phyloP scores from a whole-genome alignment of 2,797 vertebrate species.

The Coracias cyanogaster region DNA sequence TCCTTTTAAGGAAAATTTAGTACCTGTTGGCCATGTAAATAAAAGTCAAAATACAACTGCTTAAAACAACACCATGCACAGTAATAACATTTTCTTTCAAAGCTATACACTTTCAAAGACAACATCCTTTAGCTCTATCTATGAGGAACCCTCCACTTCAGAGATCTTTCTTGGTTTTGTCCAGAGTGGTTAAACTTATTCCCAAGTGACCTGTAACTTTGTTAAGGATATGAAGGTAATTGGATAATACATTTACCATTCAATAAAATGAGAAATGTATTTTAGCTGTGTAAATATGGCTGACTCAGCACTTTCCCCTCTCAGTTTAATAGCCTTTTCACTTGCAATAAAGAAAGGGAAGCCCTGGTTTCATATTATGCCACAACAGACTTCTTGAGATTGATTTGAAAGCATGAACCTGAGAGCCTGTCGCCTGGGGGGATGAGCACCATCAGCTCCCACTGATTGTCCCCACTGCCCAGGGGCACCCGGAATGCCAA shows the following conservation, averaged over 20 bases:
- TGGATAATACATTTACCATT: constrained; percentile 52
- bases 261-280: constrained; percentile 53
- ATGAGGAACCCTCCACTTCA: not conserved
- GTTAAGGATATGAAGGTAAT: constrained; percentile 63
- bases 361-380: constrained; percentile 23
- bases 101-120: not conserved
- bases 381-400: constrained; percentile 22
- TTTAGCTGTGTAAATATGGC: constrained; percentile 21
- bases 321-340: constrained; percentile 31
- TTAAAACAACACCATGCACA: not conserved
- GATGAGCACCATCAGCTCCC: not conserved
- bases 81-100: not conserved
- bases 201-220: constrained; percentile 43
- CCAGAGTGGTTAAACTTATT: not conserved
- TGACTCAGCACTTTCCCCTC: constrained; percentile 53
- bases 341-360: constrained; percentile 18
- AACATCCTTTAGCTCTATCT: not conserved
- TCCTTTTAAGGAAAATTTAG: not conserved
- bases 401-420: constrained; percentile 27
- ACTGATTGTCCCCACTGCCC: not conserved
- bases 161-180: constrained; percentile 4
- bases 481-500: not conserved
- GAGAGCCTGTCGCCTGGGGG: not conserved
- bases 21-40: not conserved
- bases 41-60: not conserved